These are phyloP conservation scores for Cheumatopsyche charites DNA, from an alignment of 1,140 invertebrate genomes.

Conservation along the genomic window DNA sequence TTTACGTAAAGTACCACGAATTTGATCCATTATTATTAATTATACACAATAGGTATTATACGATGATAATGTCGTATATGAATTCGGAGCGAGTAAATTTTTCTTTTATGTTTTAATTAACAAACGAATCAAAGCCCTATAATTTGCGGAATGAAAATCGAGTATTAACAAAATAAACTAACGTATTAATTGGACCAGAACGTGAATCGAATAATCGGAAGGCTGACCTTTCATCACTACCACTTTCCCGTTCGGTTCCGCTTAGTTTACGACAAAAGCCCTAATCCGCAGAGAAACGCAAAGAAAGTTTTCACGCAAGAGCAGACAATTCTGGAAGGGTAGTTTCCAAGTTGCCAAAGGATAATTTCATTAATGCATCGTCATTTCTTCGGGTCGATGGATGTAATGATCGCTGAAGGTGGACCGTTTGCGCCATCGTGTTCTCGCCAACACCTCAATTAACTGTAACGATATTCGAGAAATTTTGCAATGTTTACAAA, in stretches of 20 bases:
- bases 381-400: not conserved
- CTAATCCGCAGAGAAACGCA: not conserved
- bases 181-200: conserved; percentile 4
- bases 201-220: not conserved
- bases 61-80: no score
- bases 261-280: conserved; percentile 11
- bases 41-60: no score
- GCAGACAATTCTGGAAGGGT: conserved; percentile 2
- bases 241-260: conserved; percentile 5
- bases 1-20: no score
- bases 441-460: not conserved
- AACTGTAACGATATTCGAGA: not conserved
- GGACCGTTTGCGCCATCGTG: not conserved
- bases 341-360: conserved; percentile 11
- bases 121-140: no score
- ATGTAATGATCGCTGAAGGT: not conserved
- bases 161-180: no score
- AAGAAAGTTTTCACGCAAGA: conserved; percentile 20
- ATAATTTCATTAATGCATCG: conserved; percentile 19
- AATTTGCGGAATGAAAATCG: no score
- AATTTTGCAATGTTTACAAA: no score
- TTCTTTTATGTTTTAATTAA: no score
- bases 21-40: no score
- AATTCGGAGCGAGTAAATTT: no score
- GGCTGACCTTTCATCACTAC: conserved; percentile 10